Conservation (phyloP, 2,797 vertebrate genomes). For the Taeniopygia guttata region DNA sequence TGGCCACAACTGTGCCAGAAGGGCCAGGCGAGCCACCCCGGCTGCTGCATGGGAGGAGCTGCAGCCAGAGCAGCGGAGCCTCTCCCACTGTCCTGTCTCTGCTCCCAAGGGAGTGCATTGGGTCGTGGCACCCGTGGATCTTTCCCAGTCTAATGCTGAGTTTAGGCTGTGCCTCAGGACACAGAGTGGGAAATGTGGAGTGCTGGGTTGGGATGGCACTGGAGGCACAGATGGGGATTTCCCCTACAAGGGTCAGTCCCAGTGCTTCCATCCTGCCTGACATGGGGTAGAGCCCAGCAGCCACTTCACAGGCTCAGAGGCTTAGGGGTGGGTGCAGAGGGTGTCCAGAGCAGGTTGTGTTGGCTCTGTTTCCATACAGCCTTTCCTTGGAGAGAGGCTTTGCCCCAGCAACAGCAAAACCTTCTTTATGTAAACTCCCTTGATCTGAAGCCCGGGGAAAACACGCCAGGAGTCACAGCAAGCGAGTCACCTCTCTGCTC, state of each 20-base stretch:
- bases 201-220: background rate
- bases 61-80: background rate
- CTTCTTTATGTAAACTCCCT: background rate
- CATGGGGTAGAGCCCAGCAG: background rate
- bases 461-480: background rate
- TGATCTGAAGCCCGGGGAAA: background rate
- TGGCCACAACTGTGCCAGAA: background rate
- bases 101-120: rapidly evolving
- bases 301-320: background rate
- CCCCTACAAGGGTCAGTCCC: background rate
- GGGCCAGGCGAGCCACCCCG: rapidly evolving
- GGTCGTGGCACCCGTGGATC: background rate
- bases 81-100: rapidly evolving
- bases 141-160: background rate
- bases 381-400: background rate
- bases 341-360: background rate
- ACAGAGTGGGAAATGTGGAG: background rate
- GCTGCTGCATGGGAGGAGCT: background rate
- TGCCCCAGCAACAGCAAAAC: background rate
- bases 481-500: background rate
- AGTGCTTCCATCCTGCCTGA: background rate
- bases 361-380: background rate
- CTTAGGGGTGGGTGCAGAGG: no score
- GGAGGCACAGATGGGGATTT: background rate
- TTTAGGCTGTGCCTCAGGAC: background rate